Conservation (phyloP, 1,140 invertebrate genomes). For the Zaprionus inermis region DNA sequence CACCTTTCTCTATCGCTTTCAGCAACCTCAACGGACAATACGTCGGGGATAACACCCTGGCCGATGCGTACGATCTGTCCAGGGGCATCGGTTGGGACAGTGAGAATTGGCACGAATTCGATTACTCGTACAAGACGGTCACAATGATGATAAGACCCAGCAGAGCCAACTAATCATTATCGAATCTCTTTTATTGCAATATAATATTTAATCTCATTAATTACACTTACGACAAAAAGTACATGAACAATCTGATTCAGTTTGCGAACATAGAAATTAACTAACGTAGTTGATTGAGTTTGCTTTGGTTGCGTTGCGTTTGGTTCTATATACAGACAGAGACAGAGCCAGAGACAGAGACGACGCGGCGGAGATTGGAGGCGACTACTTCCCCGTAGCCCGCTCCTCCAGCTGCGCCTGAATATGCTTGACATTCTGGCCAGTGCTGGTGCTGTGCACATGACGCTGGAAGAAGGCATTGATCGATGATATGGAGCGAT, state of each 20-base stretch:
- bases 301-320: conserved; percentile 13
- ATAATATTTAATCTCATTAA: conserved; percentile 34
- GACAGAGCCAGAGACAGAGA: not conserved
- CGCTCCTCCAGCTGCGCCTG: conserved; percentile 81
- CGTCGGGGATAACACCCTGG: not conserved
- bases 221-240: conserved; percentile 68
- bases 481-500: conserved; percentile 88
- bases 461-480: conserved; percentile 88
- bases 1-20: not conserved
- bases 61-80: not conserved
- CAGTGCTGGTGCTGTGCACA: conserved; percentile 85
- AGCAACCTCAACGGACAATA: conserved; percentile 9
- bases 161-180: not conserved
- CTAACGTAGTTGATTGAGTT: conserved; percentile 45
- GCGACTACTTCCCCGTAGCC: conserved; percentile 67
- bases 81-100: conserved; percentile 1
- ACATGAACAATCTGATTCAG: conserved; percentile 65
- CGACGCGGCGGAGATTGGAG: too few relatives aligned
- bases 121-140: conserved; percentile 9
- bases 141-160: conserved; percentile 11
- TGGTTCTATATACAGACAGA: conserved; percentile 24
- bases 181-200: conserved; percentile 46
- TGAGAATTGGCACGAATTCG: conserved; percentile 8
- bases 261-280: conserved; percentile 50
- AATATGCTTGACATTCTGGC: conserved; percentile 72